These are phyloP conservation scores for Camponotus pennsylvanicus DNA, from an alignment of 1,140 invertebrate species.

Conservation along the genomic window DNA sequence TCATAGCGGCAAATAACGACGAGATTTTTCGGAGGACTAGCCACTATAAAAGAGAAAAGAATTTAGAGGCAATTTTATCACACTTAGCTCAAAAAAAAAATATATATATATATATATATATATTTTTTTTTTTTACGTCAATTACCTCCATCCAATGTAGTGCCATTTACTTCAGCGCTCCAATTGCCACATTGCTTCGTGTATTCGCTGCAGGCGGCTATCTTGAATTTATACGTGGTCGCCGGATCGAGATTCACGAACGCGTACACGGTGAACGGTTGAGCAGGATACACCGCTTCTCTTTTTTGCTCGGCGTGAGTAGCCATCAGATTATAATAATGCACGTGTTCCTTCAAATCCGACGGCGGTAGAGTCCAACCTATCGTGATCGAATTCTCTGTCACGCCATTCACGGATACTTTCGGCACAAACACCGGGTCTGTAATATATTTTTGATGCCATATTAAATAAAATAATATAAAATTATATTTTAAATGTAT, in stretches of 20 bases:
- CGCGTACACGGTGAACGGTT: conserved; percentile 90
- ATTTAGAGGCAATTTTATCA: not conserved
- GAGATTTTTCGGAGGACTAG: conserved; percentile 89
- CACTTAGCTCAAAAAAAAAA: conserved; percentile 40
- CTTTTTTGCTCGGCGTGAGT: conserved; percentile 87
- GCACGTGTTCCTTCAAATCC: conserved; percentile 90
- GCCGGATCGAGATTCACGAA: conserved; percentile 92
- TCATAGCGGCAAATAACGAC: conserved; percentile 89
- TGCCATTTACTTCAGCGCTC: conserved; percentile 91
- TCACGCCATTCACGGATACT: conserved; percentile 92
- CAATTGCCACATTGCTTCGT: conserved; percentile 91
- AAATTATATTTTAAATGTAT: not conserved
- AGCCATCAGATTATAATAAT: conserved; percentile 91
- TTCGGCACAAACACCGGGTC: conserved; percentile 93
- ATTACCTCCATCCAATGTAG: conserved; percentile 91
- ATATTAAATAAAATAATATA: conserved; percentile 1
- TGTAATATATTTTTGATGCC: conserved; percentile 69
- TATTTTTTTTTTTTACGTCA: conserved; percentile 7
- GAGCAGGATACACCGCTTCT: conserved; percentile 88
- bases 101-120: no score
- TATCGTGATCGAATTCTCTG: conserved; percentile 92
- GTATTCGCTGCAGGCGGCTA: conserved; percentile 92
- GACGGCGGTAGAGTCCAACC: conserved; percentile 90
- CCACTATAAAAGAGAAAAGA: conserved; percentile 77
- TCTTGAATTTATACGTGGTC: conserved; percentile 92